Percentiles rank a stretch among this genome's conserved stretches.
Evolutionary conservation across 1,140 invertebrate genomes (phyloP).

Genomic region (Hylaeus volcanicus): DNA sequence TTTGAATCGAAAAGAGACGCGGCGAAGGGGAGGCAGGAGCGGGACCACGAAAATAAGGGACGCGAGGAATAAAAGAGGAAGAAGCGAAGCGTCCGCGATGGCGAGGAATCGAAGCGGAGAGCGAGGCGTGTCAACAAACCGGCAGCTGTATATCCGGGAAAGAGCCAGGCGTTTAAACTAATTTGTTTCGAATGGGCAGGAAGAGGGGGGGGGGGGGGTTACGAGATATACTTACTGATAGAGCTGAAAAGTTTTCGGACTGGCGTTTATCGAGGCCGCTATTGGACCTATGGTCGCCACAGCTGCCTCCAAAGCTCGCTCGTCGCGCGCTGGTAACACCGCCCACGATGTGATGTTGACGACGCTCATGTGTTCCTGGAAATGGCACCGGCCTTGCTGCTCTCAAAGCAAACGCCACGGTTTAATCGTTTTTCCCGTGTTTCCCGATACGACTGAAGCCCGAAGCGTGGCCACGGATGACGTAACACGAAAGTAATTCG

Average conservation of each 20-base stretch:
- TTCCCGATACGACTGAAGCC: too few species aligned
- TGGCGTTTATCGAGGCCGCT: constrained; percentile 87
- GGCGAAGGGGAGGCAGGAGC: too few species aligned
- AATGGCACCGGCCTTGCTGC: constrained; percentile 85
- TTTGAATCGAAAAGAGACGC: too few species aligned
- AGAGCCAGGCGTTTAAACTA: too few species aligned
- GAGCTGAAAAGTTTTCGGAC: constrained; percentile 88
- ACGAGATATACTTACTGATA: constrained; percentile 83
- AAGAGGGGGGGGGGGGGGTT: not conserved
- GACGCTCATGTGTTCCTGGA: constrained; percentile 78
- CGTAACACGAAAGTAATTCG: not conserved
- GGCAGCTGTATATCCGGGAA: too few species aligned
- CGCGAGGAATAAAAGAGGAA: too few species aligned
- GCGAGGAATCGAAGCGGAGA: too few species aligned
- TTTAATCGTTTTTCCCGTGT: not conserved
- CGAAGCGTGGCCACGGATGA: too few species aligned
- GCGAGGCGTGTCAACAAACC: too few species aligned
- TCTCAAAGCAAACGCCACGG: not conserved
- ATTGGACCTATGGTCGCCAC: constrained; percentile 87
- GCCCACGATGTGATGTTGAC: constrained; percentile 86
- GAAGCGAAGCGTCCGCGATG: too few species aligned
- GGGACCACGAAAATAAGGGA: too few species aligned
- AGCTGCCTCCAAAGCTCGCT: constrained; percentile 84
- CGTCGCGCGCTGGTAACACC: constrained; percentile 85
- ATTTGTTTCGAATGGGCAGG: too few species aligned